phyloP scores from a whole-genome alignment of 1,140 invertebrate species.

The Calliopsis andreniformis region DNA sequence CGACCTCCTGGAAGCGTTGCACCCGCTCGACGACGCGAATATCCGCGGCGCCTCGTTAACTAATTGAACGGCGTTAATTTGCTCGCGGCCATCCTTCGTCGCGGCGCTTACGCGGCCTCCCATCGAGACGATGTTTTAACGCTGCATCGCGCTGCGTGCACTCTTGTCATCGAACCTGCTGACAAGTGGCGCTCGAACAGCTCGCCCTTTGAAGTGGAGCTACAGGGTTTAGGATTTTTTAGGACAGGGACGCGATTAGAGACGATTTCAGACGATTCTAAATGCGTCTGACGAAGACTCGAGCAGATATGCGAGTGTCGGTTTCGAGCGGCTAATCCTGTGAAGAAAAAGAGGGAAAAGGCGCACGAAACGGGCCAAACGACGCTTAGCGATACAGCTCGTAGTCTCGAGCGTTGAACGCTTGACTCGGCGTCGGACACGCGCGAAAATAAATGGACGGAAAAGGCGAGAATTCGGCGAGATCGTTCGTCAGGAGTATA shows the following conservation, averaged over 20 bases:
- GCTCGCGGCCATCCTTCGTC: neutral
- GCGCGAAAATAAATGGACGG: conserved; percentile 50
- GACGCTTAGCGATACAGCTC: conserved; percentile 50
- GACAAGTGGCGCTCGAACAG: neutral
- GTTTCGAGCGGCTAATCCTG: conserved; percentile 22
- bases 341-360: conserved; percentile 36
- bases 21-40: neutral
- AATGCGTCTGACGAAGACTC: conserved; percentile 34
- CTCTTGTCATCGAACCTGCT: conserved; percentile 1
- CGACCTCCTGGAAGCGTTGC: neutral
- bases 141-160: neutral
- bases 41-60: conserved; percentile 11
- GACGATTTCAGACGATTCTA: conserved; percentile 7
- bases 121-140: neutral
- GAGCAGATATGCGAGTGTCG: neutral
- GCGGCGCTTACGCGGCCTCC: neutral
- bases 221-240: neutral
- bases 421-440: conserved; percentile 30
- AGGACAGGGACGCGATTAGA: conserved; percentile 4
- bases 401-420: conserved; percentile 47
- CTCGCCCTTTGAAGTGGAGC: neutral
- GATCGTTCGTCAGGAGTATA: conserved; percentile 62
- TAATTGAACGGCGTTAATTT: conserved; percentile 17
- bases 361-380: conserved; percentile 37
- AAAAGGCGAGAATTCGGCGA: conserved; percentile 53